Conservation (phyloP, 2,888 invertebrate genomes). For the Eupithecia insigniata region DNA sequence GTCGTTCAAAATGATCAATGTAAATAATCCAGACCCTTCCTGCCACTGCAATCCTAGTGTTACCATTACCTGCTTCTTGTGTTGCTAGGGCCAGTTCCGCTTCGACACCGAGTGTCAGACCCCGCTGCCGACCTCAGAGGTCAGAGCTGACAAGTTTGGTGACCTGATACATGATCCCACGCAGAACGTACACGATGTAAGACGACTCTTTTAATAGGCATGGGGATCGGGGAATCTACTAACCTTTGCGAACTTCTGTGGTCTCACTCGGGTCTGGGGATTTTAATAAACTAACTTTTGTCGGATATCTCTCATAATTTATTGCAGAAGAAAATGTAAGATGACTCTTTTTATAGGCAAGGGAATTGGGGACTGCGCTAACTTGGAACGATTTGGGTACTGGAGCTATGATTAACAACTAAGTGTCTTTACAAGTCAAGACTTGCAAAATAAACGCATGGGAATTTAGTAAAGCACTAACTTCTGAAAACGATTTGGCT, state of each 20-base stretch:
- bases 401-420: background rate
- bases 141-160: constrained; percentile 85
- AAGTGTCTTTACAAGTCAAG: background rate
- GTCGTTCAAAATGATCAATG: background rate
- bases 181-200: constrained; percentile 85
- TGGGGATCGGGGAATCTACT: constrained; percentile 2
- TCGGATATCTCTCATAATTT: too few relatives aligned
- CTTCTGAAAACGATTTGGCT: background rate
- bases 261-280: too few relatives aligned
- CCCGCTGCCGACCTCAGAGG: constrained; percentile 89
- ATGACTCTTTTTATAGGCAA: too few relatives aligned
- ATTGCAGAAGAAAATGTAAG: too few relatives aligned
- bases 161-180: constrained; percentile 80
- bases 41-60: constrained; percentile 45
- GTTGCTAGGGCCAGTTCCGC: constrained; percentile 92
- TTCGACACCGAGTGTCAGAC: constrained; percentile 93
- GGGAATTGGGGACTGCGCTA: background rate
- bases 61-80: constrained; percentile 55
- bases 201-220: constrained; percentile 47
- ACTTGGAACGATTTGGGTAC: background rate
- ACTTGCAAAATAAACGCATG: background rate
- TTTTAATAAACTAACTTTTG: too few relatives aligned
- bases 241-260: background rate
- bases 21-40: constrained; percentile 33
- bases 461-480: background rate